Percentiles rank a stretch among this genome's conserved stretches.
Conservation (phyloP, 2,113 vertebrate genomes). For the Zapus hudsonius region DNA sequence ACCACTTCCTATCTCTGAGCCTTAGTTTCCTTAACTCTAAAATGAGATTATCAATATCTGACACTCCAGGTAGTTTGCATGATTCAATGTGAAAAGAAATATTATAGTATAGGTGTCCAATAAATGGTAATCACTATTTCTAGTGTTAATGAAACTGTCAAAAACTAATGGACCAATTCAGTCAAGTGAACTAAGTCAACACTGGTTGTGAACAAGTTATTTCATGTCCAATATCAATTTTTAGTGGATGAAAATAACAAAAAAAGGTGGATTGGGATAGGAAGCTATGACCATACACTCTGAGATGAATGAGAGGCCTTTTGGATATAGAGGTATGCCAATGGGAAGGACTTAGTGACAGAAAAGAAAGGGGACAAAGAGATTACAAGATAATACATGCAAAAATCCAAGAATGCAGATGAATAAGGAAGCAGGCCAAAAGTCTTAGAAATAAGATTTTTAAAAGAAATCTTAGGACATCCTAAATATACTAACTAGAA, state of each 20-base stretch:
- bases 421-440: not conserved
- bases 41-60: not conserved
- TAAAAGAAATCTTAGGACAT: conserved; percentile 29
- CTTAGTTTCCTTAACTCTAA: conserved; percentile 23
- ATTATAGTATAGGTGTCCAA: not conserved
- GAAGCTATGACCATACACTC: not conserved
- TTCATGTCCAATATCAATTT: not conserved
- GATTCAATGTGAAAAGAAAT: conserved; percentile 10
- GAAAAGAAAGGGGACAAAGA: not conserved
- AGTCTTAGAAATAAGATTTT: not conserved
- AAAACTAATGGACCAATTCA: not conserved
- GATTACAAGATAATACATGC: not conserved
- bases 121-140: not conserved
- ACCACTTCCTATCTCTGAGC: not conserved
- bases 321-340: not conserved
- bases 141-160: conserved; percentile 25
- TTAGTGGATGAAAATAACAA: conserved; percentile 19
- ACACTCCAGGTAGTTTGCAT: not conserved
- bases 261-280: not conserved
- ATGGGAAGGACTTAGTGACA: not conserved
- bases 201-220: not conserved
- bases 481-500: not conserved
- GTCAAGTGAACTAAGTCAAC: not conserved
- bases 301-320: not conserved
- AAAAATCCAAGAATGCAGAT: not conserved